phyloP scores from a whole-genome alignment of 2,888 invertebrate genomes.

The Frankliniella fusca region DNA sequence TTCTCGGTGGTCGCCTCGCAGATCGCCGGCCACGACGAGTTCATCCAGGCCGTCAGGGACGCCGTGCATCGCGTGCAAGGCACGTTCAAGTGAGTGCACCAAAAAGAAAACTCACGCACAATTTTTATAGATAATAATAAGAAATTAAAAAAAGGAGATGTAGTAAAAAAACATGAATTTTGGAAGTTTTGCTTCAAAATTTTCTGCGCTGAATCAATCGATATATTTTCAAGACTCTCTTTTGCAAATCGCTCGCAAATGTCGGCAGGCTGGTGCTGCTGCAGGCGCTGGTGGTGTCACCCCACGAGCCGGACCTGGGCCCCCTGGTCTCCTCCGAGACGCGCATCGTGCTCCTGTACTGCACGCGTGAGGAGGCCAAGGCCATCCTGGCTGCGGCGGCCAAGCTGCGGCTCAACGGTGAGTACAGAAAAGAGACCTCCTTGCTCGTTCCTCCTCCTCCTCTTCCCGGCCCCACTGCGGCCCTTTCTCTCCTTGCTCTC shows the following conservation, averaged over 20 bases:
- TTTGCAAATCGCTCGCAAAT: neutral
- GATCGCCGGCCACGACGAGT: constrained; percentile 92
- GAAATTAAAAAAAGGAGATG: no score
- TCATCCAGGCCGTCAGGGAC: constrained; percentile 88
- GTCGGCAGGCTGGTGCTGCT: constrained; percentile 72
- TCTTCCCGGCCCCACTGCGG: no score
- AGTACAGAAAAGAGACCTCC: constrained; percentile 44
- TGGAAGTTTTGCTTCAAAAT: no score
- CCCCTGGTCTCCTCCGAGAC: constrained; percentile 83
- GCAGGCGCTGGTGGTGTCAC: constrained; percentile 75
- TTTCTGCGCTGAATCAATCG: no score
- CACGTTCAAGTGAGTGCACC: constrained; percentile 47
- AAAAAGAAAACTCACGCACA: no score
- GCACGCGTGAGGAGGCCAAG: constrained; percentile 78
- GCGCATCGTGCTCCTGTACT: constrained; percentile 86
- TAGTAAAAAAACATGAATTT: no score
- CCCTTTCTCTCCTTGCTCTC: no score
- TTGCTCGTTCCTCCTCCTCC: no score
- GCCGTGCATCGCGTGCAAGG: constrained; percentile 77
- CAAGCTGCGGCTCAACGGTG: constrained; percentile 71
- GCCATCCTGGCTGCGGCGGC: constrained; percentile 71
- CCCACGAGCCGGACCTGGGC: constrained; percentile 63
- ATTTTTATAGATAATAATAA: neutral
- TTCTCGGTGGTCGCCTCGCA: constrained; percentile 91
- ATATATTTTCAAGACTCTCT: no score